Evolutionary conservation across 2,888 invertebrate genomes (phyloP).

Genomic region (Drosophila parthenogenetica): DNA sequence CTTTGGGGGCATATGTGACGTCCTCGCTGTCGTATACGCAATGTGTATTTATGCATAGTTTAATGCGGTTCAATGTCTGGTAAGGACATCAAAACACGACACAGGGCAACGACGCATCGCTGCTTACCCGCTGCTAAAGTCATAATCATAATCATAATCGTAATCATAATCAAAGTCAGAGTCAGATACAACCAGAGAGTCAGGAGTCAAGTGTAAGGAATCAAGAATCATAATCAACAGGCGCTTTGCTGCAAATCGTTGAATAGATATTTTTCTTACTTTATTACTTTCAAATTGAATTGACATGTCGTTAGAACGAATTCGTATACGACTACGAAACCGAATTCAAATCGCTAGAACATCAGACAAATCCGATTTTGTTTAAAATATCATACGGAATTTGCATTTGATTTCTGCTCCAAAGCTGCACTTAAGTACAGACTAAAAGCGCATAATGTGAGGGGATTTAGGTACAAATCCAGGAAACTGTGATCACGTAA

Average conservation of each 20-base stretch:
- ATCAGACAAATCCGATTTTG: slow-evolving; percentile 71
- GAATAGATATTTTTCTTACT: slow-evolving; percentile 40
- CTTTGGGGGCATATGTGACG: slow-evolving; percentile 55
- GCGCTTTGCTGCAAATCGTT: slow-evolving; percentile 30
- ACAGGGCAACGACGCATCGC: slow-evolving; percentile 44
- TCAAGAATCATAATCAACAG: slow-evolving; percentile 70
- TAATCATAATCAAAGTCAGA: slow-evolving; percentile 38
- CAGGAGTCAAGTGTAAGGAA: slow-evolving; percentile 24
- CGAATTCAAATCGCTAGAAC: slow-evolving; percentile 22
- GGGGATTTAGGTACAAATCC: slow-evolving; percentile 12
- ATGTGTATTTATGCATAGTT: slow-evolving; percentile 81
- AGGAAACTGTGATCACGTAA: not conserved
- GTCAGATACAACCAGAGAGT: slow-evolving; percentile 25
- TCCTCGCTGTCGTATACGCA: slow-evolving; percentile 57
- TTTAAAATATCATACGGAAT: slow-evolving; percentile 68
- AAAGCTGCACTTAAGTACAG: slow-evolving; percentile 44
- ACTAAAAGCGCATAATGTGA: slow-evolving; percentile 25
- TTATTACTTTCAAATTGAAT: slow-evolving; percentile 81
- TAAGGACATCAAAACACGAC: slow-evolving; percentile 80
- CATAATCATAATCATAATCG: slow-evolving; percentile 59
- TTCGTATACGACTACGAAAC: slow-evolving; percentile 3
- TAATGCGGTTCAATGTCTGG: slow-evolving; percentile 81
- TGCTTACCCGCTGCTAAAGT: slow-evolving; percentile 38
- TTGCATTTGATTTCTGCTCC: slow-evolving; percentile 55
- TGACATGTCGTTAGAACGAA: slow-evolving; percentile 66